Conservation (phyloP, 2,888 invertebrate genomes). For the Platycheirus albimanus region DNA sequence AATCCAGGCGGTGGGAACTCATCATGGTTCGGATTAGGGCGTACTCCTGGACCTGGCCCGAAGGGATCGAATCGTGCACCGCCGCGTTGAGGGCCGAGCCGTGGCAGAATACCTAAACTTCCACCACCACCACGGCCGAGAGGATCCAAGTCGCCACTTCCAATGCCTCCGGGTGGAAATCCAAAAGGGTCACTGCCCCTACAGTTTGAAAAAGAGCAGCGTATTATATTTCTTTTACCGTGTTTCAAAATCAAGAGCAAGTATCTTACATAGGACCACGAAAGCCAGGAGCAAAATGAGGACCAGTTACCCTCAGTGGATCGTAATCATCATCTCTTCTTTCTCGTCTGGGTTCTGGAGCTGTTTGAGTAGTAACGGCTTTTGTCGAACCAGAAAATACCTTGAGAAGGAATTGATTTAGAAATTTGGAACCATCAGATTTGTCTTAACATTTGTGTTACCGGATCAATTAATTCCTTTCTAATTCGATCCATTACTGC, state of each 20-base stretch:
- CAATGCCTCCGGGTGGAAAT: slow-evolving; percentile 84
- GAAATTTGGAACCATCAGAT: background rate
- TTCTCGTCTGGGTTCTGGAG: slow-evolving; percentile 48
- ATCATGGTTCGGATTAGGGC: slow-evolving; percentile 86
- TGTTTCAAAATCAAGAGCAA: background rate
- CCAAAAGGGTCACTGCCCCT: slow-evolving; percentile 78
- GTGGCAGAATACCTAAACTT: slow-evolving; percentile 78
- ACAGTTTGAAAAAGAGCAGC: background rate
- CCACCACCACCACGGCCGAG: slow-evolving; percentile 84
- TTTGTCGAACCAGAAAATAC: slow-evolving; percentile 79
- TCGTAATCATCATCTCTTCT: slow-evolving; percentile 64
- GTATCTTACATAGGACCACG: slow-evolving; percentile 76
- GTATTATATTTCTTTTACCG: background rate
- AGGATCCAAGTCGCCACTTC: slow-evolving; percentile 91
- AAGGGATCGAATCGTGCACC: slow-evolving; percentile 93
- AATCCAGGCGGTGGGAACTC: slow-evolving; percentile 88
- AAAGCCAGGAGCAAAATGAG: slow-evolving; percentile 31
- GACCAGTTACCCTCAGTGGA: slow-evolving; percentile 77
- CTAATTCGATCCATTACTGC: slow-evolving; percentile 86
- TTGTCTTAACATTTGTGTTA: slow-evolving; percentile 77
- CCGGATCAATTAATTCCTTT: slow-evolving; percentile 87
- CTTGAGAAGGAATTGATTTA: slow-evolving; percentile 67
- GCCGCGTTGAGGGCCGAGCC: slow-evolving; percentile 59
- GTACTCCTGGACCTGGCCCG: slow-evolving; percentile 84
- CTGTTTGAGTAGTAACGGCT: slow-evolving; percentile 80